Percentiles rank a stretch among this genome's conserved stretches.
phyloP scores from a whole-genome alignment of 1,140 invertebrate species.

The Cryptotermes secundus region DNA sequence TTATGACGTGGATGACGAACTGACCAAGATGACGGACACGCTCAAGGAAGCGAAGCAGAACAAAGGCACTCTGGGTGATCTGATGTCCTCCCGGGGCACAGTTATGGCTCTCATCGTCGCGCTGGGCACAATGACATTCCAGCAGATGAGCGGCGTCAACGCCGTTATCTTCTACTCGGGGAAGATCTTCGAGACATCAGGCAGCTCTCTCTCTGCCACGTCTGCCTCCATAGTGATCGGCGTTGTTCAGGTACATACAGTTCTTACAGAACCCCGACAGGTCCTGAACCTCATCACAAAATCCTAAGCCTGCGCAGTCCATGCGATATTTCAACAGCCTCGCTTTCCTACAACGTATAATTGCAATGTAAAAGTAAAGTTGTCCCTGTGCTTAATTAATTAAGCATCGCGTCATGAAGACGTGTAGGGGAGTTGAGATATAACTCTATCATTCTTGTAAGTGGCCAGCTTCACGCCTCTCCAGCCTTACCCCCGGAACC shows the following conservation, averaged over 20 bases:
- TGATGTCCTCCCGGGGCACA: conserved; percentile 18
- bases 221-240: conserved; percentile 49
- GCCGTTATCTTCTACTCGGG: conserved; percentile 54
- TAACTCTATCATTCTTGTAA: too few species aligned
- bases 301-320: too few species aligned
- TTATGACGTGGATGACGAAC: conserved; percentile 32
- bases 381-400: too few species aligned
- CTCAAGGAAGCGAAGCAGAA: background rate
- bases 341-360: too few species aligned
- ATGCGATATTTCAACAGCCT: too few species aligned
- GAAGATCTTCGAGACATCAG: conserved; percentile 52
- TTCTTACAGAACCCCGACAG: too few species aligned
- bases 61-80: background rate
- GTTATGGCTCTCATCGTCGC: conserved; percentile 46
- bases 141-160: conserved; percentile 54
- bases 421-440: too few species aligned
- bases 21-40: conserved; percentile 17
- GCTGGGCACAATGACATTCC: conserved; percentile 51
- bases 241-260: conserved; percentile 35
- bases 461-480: too few species aligned
- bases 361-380: too few species aligned
- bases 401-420: too few species aligned
- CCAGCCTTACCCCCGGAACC: too few species aligned
- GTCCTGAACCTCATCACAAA: too few species aligned
- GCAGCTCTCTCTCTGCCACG: conserved; percentile 42